These are phyloP conservation scores for Silurus lanzhouensis DNA, from an alignment of 2,797 vertebrate species.

Conservation along the genomic window DNA sequence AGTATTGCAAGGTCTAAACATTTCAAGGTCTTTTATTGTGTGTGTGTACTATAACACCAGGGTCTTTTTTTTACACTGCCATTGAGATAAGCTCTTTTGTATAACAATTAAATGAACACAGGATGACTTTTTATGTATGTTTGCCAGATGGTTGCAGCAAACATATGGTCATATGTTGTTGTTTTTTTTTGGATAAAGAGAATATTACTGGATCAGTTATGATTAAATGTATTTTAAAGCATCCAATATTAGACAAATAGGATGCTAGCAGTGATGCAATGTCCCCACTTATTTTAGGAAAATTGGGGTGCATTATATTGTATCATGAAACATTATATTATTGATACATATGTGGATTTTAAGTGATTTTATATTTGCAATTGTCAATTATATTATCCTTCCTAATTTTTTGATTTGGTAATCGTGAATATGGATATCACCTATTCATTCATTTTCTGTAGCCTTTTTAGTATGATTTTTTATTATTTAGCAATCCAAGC, in stretches of 20 bases:
- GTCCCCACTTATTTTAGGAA: neutral
- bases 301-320: neutral
- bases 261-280: neutral
- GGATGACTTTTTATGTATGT: neutral
- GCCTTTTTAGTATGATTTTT: constrained; percentile 32
- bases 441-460: constrained; percentile 17
- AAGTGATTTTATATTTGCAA: neutral
- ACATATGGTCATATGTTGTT: neutral
- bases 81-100: neutral
- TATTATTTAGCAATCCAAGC: neutral
- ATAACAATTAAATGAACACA: neutral
- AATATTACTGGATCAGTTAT: neutral
- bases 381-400: neutral
- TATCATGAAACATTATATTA: neutral
- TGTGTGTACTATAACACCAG: neutral
- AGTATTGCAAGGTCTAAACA: neutral
- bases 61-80: neutral
- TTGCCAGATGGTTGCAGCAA: neutral
- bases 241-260: neutral
- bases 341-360: neutral
- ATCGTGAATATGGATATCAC: neutral
- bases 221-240: neutral
- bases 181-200: neutral
- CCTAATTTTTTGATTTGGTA: neutral
- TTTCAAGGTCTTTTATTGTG: neutral